phyloP scores from a whole-genome alignment of 2,113 vertebrate species.

The Centropristis striata region DNA sequence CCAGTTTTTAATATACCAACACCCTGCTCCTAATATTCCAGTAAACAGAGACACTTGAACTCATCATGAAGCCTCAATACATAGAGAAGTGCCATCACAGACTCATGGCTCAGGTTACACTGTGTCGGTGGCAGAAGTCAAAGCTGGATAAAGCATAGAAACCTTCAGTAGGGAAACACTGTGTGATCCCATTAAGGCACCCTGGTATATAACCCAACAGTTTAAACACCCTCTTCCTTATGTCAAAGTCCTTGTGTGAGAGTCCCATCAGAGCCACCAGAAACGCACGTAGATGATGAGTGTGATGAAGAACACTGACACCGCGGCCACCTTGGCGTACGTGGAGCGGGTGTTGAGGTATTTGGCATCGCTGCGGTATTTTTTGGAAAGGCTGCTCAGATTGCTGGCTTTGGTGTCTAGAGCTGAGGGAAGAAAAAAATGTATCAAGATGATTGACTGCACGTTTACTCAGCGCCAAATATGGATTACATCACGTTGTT shows the following conservation, averaged over 20 bases:
- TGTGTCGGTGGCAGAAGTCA: not conserved
- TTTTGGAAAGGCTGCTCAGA: constrained; percentile 94
- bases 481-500: not conserved
- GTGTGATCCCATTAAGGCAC: constrained; percentile 38
- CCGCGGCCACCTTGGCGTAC: constrained; percentile 94
- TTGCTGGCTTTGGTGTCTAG: constrained; percentile 97
- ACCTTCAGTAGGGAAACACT: not conserved
- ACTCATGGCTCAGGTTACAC: constrained; percentile 24
- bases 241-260: not conserved
- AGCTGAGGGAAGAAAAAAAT: constrained; percentile 82
- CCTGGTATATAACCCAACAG: constrained; percentile 4
- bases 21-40: constrained; percentile 27
- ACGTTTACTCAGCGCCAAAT: not conserved
- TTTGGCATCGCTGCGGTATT: constrained; percentile 96
- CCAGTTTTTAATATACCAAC: constrained; percentile 2
- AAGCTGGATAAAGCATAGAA: constrained; percentile 13
- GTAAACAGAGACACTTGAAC: constrained; percentile 14
- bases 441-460: not conserved
- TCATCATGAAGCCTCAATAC: not conserved
- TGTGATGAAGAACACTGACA: constrained; percentile 94
- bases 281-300: constrained; percentile 95
- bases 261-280: constrained; percentile 94
- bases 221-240: not conserved
- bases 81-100: not conserved
- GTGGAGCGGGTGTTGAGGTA: constrained; percentile 98